Conservation (phyloP, 2,797 vertebrate species). For the Falco peregrinus region DNA sequence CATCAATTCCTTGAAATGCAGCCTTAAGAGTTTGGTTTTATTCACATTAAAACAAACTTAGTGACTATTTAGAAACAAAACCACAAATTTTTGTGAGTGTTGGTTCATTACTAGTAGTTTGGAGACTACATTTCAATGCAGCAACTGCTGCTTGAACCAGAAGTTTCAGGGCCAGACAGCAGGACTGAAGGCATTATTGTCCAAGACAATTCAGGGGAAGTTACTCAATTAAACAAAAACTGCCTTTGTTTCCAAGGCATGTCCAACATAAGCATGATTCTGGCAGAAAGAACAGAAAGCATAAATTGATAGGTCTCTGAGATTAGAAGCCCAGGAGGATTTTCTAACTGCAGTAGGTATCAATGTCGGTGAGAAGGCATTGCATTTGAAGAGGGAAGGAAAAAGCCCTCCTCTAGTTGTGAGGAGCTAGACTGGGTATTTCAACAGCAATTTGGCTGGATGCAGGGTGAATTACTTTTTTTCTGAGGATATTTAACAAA, state of each 20-base stretch:
- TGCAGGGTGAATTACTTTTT: not conserved
- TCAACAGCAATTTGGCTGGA: not conserved
- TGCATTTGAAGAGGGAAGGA: not conserved
- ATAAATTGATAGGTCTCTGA: not conserved
- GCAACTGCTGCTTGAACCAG: not conserved
- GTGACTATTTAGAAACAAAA: not conserved
- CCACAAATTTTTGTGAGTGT: not conserved
- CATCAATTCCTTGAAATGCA: not conserved
- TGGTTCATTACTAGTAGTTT: not conserved
- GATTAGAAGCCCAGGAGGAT: not conserved
- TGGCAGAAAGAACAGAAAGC: not conserved
- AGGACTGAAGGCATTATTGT: not conserved
- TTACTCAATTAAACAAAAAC: not conserved
- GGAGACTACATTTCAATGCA: not conserved
- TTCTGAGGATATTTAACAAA: not conserved
- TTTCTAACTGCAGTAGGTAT: not conserved
- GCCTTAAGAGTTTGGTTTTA: not conserved
- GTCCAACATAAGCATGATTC: not conserved
- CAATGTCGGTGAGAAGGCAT: not conserved
- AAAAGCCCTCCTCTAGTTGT: not conserved
- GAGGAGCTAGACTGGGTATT: not conserved
- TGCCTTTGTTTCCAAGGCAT: not conserved
- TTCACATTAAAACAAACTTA: not conserved
- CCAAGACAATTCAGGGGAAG: not conserved
- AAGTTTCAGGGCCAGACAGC: not conserved